Conservation (phyloP, 1,140 invertebrate genomes). For the Agraylea sexmaculata region DNA sequence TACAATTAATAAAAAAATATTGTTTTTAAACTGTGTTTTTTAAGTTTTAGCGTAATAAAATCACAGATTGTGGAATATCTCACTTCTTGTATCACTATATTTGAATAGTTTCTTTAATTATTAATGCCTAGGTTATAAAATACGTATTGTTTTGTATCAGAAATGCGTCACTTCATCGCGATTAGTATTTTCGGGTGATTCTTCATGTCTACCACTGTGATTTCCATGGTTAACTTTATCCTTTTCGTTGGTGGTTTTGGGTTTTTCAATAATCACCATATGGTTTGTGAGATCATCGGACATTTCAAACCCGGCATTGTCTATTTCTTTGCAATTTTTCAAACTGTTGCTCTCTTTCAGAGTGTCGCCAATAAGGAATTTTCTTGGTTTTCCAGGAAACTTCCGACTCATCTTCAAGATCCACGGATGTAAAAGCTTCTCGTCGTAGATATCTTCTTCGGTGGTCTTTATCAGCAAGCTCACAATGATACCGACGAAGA, state of each 20-base stretch:
- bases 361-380: constrained; percentile 7
- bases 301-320: constrained; percentile 12
- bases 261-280: constrained; percentile 8
- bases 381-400: constrained; percentile 41
- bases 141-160: too few species aligned
- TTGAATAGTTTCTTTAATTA: too few species aligned
- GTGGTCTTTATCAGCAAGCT: constrained; percentile 49
- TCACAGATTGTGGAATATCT: too few species aligned
- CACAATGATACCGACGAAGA: constrained; percentile 50
- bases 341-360: not conserved
- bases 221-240: too few species aligned
- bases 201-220: too few species aligned
- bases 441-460: constrained; percentile 51
- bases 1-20: too few species aligned
- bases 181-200: too few species aligned
- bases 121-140: too few species aligned
- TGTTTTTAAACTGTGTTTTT: too few species aligned
- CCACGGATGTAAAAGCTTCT: constrained; percentile 52
- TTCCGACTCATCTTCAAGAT: constrained; percentile 44
- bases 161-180: too few species aligned
- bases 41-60: too few species aligned
- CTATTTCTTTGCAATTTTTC: constrained; percentile 11
- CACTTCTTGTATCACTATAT: too few species aligned
- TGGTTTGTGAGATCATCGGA: constrained; percentile 8
- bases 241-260: not conserved